Base-by-base conservation (phyloP, 2,888 invertebrate genomes). In the Agriotes lineatus region DNA sequence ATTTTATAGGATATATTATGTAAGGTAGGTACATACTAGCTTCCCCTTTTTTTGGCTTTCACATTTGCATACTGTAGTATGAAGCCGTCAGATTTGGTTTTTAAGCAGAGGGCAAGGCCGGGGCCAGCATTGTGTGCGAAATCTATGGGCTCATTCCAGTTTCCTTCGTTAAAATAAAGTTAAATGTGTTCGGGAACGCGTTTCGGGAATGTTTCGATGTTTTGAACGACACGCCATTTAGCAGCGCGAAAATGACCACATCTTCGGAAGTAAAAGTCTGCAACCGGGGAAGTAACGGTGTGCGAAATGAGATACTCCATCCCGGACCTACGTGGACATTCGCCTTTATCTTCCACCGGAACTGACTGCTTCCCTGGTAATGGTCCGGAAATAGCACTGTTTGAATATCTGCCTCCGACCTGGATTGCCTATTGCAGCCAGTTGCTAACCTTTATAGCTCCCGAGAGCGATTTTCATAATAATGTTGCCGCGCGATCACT, bases 291-390 rank as follows among this genome's bases (percentile, higher is more conserved):
- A 72, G 75, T 74, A 78, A 77, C 75, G 75, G 75, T 69, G 74
- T 78, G 75, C 77, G 74, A 77, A 78, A 78, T 75, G 76, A 77
- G 77, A 72, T 75, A 75, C 75, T 77, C 74, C 72, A 77, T 74
- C 73, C 70, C 72, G 73, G 70, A 69, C 72, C 74, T 69, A 69
- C 73, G 74, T 73, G 74, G 72, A 70, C 73, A 74, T 70, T 69
- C 73, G 72, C 75, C 76, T 77, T 77, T 78, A 78, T 78, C 78
- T 76, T 77, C 69, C 67, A 71, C 72, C 73, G 74, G 77, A 78
- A 77, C 73, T 74, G 76, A 74, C 76, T 76, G 72, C 72, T 71
- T 73, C 72, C 70, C 69, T 71, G 71, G 76, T 78, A 78, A 78
- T 78, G 76, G 76, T 76, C 75, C 77, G 77, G 77, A 78, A 78